Evolutionary conservation across 2,888 invertebrate genomes (phyloP), one percentile per base, ranked within the genome.

Genomic region (Orthosia gracilis): DNA sequence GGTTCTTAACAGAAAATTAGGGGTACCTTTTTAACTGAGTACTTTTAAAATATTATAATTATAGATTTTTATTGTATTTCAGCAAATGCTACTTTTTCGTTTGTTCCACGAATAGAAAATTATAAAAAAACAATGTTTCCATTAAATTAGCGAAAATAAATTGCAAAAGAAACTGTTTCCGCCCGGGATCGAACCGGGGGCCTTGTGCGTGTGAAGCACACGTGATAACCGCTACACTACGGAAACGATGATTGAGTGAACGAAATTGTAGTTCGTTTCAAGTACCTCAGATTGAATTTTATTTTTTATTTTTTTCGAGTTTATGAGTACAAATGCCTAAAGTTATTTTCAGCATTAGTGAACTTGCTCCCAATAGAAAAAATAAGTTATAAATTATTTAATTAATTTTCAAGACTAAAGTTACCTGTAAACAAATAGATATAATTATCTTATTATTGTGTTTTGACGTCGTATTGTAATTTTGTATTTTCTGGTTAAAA

Each of bases 161-260:
- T 15, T 13, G 4, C n/a, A 80, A 74, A 73, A 76, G 0, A 5
- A 1, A 31, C 50, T 97, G 97, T 97, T 97, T 97, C 97, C 97
- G 97, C 97, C 97, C 97, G 97, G 97, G 97, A 97, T 97, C 97
- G 97, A 97, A 97, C 97, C 97, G 97, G 97, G 97, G 97, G 94
- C 97, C 97, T 97, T 97, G 97, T 97, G 97, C 97, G 97, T 97
- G 97, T 97, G 97, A 97, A 97, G 97, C 97, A 97, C 97, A 97
- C 97, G 97, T 97, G 97, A 97, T 97, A 97, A 97, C 97, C 97
- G 97, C 97, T 97, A 97, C 97, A 97, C 97, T 97, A 97, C 97
- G 97, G 97, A 97, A 97, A 97, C 97, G 83, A 11, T 85, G 0
- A 0, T 0, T 0, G 0, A 0, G 0, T 0, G 0, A 0, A 0